phyloP scores from a whole-genome alignment of 2,888 invertebrate genomes.

The Torymus aiolomorphi region DNA sequence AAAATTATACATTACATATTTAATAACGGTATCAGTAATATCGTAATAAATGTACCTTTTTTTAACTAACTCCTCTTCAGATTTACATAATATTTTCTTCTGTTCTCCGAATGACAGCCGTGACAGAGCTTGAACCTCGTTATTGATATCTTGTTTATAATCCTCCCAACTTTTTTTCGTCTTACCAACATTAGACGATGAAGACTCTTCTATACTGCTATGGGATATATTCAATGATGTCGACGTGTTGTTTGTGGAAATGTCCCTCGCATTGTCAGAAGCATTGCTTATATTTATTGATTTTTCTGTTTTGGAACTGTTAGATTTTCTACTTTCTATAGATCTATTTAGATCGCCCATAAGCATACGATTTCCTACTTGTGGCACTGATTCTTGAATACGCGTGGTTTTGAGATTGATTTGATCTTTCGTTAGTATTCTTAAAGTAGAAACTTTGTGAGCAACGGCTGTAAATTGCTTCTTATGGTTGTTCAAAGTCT shows the following conservation, averaged over 20 bases:
- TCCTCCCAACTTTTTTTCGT: constrained; percentile 54
- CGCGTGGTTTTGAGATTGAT: constrained; percentile 66
- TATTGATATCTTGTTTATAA: constrained; percentile 62
- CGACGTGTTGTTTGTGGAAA: background rate
- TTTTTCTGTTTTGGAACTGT: background rate
- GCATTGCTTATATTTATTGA: too few relatives aligned
- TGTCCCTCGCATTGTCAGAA: background rate
- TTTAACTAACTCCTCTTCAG: constrained; percentile 67
- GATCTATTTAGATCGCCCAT: constrained; percentile 32
- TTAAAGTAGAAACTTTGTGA: constrained; percentile 57
- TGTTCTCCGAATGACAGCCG: constrained; percentile 61
- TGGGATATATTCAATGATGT: background rate
- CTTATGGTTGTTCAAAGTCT: constrained; percentile 33
- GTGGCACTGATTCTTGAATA: constrained; percentile 47
- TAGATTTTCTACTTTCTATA: background rate
- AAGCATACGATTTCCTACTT: background rate
- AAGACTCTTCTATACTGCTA: background rate
- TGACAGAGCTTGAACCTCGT: constrained; percentile 61
- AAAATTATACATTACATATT: background rate
- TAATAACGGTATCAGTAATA: background rate
- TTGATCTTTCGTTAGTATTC: constrained; percentile 67
- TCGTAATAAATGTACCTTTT: constrained; percentile 64
- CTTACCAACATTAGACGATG: background rate
- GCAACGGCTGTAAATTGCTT: constrained; percentile 39
- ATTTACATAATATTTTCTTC: constrained; percentile 60